These are phyloP conservation scores for Chromobotia macracanthus DNA, from an alignment of 2,797 vertebrate species.

Conservation along the genomic window DNA sequence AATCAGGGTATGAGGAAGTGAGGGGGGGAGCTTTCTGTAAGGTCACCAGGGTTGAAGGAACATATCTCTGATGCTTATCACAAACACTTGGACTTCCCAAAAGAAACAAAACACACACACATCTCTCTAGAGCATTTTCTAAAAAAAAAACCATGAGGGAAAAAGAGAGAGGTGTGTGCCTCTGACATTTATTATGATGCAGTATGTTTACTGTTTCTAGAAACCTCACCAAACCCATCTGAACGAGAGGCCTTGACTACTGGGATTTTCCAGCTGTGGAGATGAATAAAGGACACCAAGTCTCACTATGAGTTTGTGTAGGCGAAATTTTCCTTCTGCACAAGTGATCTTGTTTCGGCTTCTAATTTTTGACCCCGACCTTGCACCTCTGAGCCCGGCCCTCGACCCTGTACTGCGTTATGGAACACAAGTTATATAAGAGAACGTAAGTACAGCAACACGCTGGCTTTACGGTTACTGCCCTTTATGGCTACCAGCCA, in stretches of 20 bases:
- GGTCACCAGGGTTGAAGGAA: conserved; percentile 71
- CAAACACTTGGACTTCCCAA: conserved; percentile 58
- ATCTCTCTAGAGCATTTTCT: conserved; percentile 11
- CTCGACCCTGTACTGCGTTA: conserved; percentile 45
- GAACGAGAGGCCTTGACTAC: conserved; percentile 15
- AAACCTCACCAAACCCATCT: conserved; percentile 35
- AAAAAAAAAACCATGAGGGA: conserved; percentile 6
- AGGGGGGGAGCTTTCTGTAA: conserved; percentile 59
- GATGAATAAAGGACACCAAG: conserved; percentile 21
- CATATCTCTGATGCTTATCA: conserved; percentile 74
- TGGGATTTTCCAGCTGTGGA: conserved; percentile 22
- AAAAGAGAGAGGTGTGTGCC: conserved; percentile 28
- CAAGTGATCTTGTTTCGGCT: conserved; percentile 45
- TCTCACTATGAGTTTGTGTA: conserved; percentile 28
- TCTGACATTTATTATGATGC: conserved; percentile 46
- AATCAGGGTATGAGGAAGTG: conserved; percentile 65
- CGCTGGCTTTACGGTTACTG: conserved; percentile 23
- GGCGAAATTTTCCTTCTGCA: conserved; percentile 35
- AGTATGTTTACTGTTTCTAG: conserved; percentile 31
- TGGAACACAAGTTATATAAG: conserved; percentile 44
- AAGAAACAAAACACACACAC: conserved; percentile 26
- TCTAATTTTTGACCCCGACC: conserved; percentile 39
- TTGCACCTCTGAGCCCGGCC: conserved; percentile 41
- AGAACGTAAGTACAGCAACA: conserved; percentile 32
- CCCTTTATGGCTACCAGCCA: conserved; percentile 34